phyloP scores from a whole-genome alignment of 1,140 invertebrate species.

The Bombus waltoni region DNA sequence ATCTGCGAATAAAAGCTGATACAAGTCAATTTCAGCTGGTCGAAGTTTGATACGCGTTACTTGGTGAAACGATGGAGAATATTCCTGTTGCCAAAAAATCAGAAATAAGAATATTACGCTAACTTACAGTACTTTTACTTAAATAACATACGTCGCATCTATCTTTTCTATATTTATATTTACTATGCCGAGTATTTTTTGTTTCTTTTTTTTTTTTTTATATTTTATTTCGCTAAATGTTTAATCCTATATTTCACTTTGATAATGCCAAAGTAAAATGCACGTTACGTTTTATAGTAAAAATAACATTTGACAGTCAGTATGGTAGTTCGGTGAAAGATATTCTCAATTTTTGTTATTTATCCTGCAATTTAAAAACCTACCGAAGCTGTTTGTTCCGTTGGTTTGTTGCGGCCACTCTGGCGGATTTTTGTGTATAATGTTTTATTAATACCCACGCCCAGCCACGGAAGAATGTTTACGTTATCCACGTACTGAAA shows the following conservation, averaged over 20 bases:
- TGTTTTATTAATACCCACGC: neutral
- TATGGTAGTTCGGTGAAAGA: neutral
- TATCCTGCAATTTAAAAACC: neutral
- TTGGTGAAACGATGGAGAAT: neutral
- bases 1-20: neutral
- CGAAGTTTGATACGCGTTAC: neutral
- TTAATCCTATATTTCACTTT: neutral
- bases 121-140: no score
- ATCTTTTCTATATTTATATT: no score
- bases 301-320: neutral
- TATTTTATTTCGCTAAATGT: neutral
- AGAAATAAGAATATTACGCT: no score
- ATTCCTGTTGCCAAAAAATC: neutral
- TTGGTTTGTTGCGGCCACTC: neutral
- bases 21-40: neutral
- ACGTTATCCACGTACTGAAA: neutral
- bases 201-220: neutral
- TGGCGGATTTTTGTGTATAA: neutral
- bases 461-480: neutral
- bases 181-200: no score
- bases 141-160: no score
- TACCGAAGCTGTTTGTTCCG: neutral
- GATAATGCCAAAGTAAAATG: neutral
- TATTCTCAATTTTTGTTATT: neutral
- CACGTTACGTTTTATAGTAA: neutral